phyloP scores from a whole-genome alignment of 2,888 invertebrate species.

The Harmothoe impar region DNA sequence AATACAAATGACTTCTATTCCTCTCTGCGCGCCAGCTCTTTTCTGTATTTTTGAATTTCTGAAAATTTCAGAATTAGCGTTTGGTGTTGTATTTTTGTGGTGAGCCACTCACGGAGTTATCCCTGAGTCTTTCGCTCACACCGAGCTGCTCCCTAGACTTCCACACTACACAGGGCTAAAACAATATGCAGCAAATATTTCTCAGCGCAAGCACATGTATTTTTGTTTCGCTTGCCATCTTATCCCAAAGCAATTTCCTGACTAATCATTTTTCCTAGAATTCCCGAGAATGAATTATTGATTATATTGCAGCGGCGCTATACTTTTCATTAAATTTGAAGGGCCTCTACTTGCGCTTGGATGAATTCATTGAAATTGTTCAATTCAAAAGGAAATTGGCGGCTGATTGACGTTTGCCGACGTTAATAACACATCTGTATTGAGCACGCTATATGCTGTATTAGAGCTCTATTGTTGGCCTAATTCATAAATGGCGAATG shows the following conservation, averaged over 20 bases:
- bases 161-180: neutral
- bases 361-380: conserved; percentile 57
- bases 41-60: conserved; percentile 3
- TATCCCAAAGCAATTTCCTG: conserved; percentile 62
- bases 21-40: neutral
- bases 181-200: conserved; percentile 60
- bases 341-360: conserved; percentile 9
- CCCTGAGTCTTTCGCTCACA: neutral
- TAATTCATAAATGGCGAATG: conserved; percentile 57
- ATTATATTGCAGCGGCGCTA: conserved; percentile 58
- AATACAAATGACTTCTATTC: conserved; percentile 40
- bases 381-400: conserved; percentile 60
- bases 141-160: neutral
- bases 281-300: conserved; percentile 57
- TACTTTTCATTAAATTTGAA: conserved; percentile 63
- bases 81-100: neutral
- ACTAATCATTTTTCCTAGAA: conserved; percentile 63
- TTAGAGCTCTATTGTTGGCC: conserved; percentile 40
- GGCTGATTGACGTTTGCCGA: conserved; percentile 41
- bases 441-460: conserved; percentile 24
- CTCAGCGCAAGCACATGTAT: conserved; percentile 17
- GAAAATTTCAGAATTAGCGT: conserved; percentile 13
- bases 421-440: conserved; percentile 57
- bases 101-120: neutral
- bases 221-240: conserved; percentile 61